Conservation (phyloP, 2,113 vertebrate genomes). For the Neolamprologus sp. region DNA sequence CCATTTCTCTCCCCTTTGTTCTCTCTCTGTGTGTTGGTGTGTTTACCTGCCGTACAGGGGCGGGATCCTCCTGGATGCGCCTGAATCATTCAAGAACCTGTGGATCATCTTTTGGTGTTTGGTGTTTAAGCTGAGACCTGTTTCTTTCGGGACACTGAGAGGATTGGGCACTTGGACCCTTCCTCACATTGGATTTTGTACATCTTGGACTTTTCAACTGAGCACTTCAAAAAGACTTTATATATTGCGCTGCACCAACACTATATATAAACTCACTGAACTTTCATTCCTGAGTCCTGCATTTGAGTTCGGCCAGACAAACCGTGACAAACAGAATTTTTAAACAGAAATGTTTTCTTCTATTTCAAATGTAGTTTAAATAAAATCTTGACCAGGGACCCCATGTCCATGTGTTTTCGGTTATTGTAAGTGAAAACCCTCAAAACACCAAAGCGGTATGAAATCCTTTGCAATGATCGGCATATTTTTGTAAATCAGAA, state of each 20-base stretch:
- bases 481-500: slow-evolving; percentile 8
- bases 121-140: not conserved
- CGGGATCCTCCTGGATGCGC: not conserved
- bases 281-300: not conserved
- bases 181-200: not conserved
- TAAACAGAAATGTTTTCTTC: not conserved
- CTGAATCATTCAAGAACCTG: rapidly evolving
- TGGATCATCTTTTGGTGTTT: not conserved
- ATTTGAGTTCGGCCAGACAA: not conserved
- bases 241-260: not conserved
- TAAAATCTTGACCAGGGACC: not conserved
- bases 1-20: not conserved
- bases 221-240: not conserved
- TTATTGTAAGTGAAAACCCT: slow-evolving; percentile 18
- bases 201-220: not conserved
- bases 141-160: not conserved
- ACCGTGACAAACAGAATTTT: not conserved
- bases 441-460: not conserved
- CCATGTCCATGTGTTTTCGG: slow-evolving; percentile 26
- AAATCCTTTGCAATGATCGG: not conserved
- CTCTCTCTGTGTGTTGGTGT: not conserved
- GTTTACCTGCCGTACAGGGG: not conserved
- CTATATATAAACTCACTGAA: not conserved
- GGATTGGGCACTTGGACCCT: not conserved
- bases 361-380: not conserved